These are phyloP conservation scores for Euglossa dilemma DNA, from an alignment of 1,140 invertebrate species.

Conservation along the genomic window DNA sequence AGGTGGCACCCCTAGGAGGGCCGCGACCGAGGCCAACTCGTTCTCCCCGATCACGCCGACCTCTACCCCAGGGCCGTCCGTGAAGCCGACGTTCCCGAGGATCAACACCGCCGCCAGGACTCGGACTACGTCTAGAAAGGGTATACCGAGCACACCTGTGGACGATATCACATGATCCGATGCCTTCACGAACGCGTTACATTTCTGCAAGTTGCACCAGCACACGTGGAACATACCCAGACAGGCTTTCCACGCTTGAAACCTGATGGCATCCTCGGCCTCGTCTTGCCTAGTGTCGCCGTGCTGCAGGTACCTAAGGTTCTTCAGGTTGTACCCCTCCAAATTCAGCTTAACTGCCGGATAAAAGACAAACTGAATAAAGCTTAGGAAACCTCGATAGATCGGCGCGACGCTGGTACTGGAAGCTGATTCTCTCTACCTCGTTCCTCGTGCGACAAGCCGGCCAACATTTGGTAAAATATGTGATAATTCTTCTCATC, in stretches of 20 bases:
- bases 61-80: conserved; percentile 88
- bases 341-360: conserved; percentile 88
- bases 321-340: conserved; percentile 91
- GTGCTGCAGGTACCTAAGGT: conserved; percentile 90
- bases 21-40: conserved; percentile 92
- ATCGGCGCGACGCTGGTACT: too few relatives aligned
- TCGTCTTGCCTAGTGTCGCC: conserved; percentile 90
- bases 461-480: conserved; percentile 98
- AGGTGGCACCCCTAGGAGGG: conserved; percentile 90
- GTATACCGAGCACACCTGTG: conserved; percentile 92
- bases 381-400: background rate
- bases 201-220: too few relatives aligned
- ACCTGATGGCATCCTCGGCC: conserved; percentile 88
- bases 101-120: conserved; percentile 95
- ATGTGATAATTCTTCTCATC: conserved; percentile 98
- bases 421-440: conserved; percentile 74
- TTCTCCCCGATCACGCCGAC: conserved; percentile 90
- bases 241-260: conserved; percentile 95
- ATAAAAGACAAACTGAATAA: background rate
- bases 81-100: conserved; percentile 95
- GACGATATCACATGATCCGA: background rate
- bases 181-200: too few relatives aligned
- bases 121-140: conserved; percentile 95
- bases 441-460: conserved; percentile 93
- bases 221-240: conserved; percentile 82